Evolutionary conservation across 1,140 invertebrate species (phyloP).

Genomic region (Eciton burchellii): DNA sequence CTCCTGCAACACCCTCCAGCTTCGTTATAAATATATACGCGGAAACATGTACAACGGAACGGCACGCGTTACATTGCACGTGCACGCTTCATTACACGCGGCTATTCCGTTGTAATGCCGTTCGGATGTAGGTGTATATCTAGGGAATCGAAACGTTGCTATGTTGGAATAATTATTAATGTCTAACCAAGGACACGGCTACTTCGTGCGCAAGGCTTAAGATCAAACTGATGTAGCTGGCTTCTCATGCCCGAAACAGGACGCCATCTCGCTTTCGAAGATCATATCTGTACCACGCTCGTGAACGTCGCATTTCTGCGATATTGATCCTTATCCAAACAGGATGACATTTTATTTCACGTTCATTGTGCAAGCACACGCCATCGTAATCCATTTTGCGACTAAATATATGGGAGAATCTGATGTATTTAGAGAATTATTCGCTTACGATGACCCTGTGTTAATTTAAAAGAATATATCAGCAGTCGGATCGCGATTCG

Average conservation of each 20-base stretch:
- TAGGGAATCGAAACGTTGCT: conserved; percentile 21
- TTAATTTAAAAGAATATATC: conserved; percentile 14
- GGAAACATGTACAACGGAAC: conserved; percentile 35
- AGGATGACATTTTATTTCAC: neutral
- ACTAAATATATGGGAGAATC: neutral
- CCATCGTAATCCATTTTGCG: neutral
- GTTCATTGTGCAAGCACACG: neutral
- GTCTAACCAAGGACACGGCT: conserved; percentile 8
- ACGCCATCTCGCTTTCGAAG: neutral
- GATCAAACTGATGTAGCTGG: conserved; percentile 7
- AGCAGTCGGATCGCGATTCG: conserved; percentile 16
- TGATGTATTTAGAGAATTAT: neutral
- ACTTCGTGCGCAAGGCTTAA: conserved; percentile 25
- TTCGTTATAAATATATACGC: conserved; percentile 53
- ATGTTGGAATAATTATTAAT: conserved; percentile 43
- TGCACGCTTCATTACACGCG: conserved; percentile 49
- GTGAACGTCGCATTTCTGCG: neutral
- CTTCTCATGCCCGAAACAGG: neutral
- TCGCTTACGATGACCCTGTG: conserved; percentile 4
- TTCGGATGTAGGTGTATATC: conserved; percentile 7
- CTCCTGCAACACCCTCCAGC: conserved; percentile 8
- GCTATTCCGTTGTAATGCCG: conserved; percentile 42
- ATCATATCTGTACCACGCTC: neutral
- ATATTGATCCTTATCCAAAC: conserved; percentile 3
- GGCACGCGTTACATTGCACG: conserved; percentile 32